These are phyloP conservation scores for Drosophila mimetica DNA, from an alignment of 2,888 invertebrate genomes.

Conservation along the genomic window DNA sequence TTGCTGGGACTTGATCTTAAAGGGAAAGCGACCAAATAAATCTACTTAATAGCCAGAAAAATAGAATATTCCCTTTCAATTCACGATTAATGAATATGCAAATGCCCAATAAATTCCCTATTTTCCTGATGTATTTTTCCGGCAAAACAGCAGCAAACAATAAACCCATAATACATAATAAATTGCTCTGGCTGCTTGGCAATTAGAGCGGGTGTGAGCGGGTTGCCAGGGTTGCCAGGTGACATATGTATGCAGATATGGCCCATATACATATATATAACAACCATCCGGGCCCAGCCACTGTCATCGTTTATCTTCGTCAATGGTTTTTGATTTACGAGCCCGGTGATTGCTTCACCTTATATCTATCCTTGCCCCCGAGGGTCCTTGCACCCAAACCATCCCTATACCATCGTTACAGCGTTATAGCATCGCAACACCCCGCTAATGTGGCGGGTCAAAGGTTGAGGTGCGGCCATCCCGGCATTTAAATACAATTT, in stretches of 20 bases:
- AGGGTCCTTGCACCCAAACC: background rate
- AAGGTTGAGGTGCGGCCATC: constrained; percentile 34
- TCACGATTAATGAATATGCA: background rate
- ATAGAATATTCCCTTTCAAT: background rate
- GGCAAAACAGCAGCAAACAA: background rate
- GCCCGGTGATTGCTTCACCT: constrained; percentile 57
- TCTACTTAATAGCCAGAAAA: no score
- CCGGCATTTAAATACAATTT: constrained; percentile 62
- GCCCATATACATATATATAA: constrained; percentile 1
- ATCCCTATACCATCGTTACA: background rate
- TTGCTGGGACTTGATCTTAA: no score
- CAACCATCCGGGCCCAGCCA: no score
- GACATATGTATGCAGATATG: constrained; percentile 12
- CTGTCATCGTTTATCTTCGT: constrained; percentile 65
- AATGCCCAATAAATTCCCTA: background rate
- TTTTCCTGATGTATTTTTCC: background rate
- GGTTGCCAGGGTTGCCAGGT: constrained; percentile 22
- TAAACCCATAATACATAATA: constrained; percentile 16
- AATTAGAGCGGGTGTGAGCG: background rate
- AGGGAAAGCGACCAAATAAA: no score
- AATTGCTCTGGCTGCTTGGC: constrained; percentile 5
- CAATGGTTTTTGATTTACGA: constrained; percentile 68
- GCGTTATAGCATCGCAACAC: no score
- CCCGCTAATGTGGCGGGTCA: constrained; percentile 59
- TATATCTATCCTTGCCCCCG: constrained; percentile 1